Conservation (phyloP, 30 jellyfish, hydroid and myxozoan species). For the Turritopsis rubra region DNA sequence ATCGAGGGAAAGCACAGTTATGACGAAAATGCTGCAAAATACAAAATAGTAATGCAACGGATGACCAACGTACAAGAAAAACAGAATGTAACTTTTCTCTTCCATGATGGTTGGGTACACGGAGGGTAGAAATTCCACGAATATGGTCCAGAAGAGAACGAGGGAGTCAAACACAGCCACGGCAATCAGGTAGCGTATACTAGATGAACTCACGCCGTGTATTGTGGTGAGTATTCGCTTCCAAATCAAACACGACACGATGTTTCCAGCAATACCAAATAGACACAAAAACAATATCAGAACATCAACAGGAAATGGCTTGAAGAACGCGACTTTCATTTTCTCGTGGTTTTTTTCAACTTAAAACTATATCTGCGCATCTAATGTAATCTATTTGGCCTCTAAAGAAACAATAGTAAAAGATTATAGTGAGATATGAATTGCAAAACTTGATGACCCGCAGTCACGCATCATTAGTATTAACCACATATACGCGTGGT, state of each 20-base stretch:
- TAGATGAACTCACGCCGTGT: not conserved
- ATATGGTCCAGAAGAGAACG: not conserved
- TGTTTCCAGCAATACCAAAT: not conserved
- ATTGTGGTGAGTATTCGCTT: not conserved
- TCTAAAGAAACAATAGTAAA: no score
- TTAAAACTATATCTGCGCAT: not conserved
- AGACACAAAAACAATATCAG: not conserved
- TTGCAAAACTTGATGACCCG: no score
- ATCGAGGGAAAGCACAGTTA: not conserved
- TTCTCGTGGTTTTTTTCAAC: not conserved
- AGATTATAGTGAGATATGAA: no score
- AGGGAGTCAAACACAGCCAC: not conserved
- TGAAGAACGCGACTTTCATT: not conserved
- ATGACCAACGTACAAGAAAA: not conserved
- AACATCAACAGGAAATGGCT: not conserved
- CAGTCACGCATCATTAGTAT: no score
- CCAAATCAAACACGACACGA: not conserved
- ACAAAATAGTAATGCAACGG: not conserved
- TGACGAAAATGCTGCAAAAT: not conserved
- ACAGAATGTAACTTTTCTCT: not conserved
- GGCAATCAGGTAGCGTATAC: not conserved
- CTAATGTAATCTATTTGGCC: no score
- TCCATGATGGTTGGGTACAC: not conserved
- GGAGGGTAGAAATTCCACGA: not conserved
- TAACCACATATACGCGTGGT: no score